Base-by-base conservation (phyloP, 2,888 invertebrate genomes). In the Rhagium mordax region DNA sequence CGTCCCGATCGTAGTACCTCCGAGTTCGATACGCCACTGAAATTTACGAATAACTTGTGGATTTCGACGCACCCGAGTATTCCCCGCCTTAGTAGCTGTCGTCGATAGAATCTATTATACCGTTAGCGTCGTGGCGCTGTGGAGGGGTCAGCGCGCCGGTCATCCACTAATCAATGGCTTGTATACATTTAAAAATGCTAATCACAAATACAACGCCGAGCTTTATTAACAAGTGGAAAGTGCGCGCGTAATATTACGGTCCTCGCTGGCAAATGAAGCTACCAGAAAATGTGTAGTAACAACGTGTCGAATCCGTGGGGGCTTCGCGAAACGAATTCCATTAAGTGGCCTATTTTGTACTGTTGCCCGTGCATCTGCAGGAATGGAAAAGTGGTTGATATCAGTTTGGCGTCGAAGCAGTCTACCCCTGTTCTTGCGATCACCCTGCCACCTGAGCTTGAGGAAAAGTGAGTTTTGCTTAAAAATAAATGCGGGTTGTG, bases 371-470 rank as follows among this genome's bases (percentile, higher is more conserved):
- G 81, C 29, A 18, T 78, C 41, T 81, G 77, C 61, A 75, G 66
- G 33, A 76, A 59, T 10, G 62, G 75, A 18, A 82, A 80, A 74
- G 74, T 82, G n/a, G 74, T 76, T 47, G 82, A 82, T 71, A 70
- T 70, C 8, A 64, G 66, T 70, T 61, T 57, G 33, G 13, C 55
- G 13, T 55, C 74, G 10, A 80, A 76, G 53, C 74, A 20, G 18
- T 74, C 78, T 2, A 86, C 86, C 10, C 87, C 86, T 2, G 83
- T 86, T 18, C 77, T 86, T 59, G 79, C 85, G n/a, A 81, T 86
- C 61, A 84, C 84, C 10, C 68, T 84, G 57, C 79, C 85, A 24
- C 84, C 84, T 5, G 79, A 77, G 47, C 51, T 60, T 8, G 49
- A 29, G 10, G 72, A 73, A n/a, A 77, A 77, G 78, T 78, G 70